phyloP scores from a whole-genome alignment of 2,888 invertebrate species.

The Drosophila crucigera region DNA sequence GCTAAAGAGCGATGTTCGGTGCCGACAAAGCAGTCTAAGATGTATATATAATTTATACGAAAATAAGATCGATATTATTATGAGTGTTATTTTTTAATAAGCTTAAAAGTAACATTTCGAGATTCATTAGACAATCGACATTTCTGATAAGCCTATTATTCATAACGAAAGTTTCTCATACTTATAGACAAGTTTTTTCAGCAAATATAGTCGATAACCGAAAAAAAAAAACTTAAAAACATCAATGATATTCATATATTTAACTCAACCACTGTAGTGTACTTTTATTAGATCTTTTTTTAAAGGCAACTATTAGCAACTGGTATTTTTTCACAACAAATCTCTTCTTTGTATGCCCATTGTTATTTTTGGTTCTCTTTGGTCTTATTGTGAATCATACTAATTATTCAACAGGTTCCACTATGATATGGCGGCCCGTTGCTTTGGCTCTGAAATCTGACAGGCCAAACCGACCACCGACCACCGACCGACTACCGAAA shows the following conservation, averaged over 20 bases:
- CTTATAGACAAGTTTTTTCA: background rate
- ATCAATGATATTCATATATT: background rate
- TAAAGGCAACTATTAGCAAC: background rate
- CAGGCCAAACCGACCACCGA: conserved; percentile 15
- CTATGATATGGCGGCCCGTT: conserved; percentile 37
- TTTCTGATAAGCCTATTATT: background rate
- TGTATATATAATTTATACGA: background rate
- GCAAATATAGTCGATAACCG: background rate
- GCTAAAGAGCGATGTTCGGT: background rate
- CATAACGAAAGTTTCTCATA: background rate
- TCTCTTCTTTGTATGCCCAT: conserved; percentile 31
- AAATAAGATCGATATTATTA: background rate
- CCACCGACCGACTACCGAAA: conserved; percentile 67
- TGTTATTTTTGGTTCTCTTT: conserved; percentile 27
- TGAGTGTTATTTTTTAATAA: background rate
- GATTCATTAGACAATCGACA: background rate
- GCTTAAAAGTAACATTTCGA: background rate
- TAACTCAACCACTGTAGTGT: background rate
- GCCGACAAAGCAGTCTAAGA: background rate
- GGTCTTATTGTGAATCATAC: conserved; percentile 35
- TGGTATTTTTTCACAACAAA: conserved; percentile 16
- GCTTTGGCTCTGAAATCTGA: conserved; percentile 35
- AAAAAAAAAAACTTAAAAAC: background rate
- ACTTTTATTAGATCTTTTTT: background rate
- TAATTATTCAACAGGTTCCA: conserved; percentile 72